Percentiles rank a stretch among this genome's conserved stretches.
These are phyloP conservation scores for Melinopterus prodromus DNA, from an alignment of 2,888 invertebrate genomes.

Conservation along the genomic window DNA sequence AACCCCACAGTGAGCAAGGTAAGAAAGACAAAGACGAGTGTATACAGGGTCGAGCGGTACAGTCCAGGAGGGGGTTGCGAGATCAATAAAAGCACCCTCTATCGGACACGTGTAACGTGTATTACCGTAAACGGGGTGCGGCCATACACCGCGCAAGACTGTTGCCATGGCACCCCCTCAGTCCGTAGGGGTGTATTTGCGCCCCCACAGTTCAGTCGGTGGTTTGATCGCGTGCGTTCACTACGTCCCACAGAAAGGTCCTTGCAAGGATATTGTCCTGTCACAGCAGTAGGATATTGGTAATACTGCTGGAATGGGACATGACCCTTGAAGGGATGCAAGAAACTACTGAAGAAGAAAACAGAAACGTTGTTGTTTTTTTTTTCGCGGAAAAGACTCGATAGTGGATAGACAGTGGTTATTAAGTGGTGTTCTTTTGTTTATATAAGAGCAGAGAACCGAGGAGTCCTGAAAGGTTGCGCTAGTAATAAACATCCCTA, in stretches of 20 bases:
- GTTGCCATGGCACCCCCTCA: slow-evolving; percentile 60
- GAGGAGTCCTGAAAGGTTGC: neutral
- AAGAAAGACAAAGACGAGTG: neutral
- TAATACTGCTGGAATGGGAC: slow-evolving; percentile 94
- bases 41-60: neutral
- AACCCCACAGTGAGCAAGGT: slow-evolving; percentile 19
- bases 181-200: slow-evolving; percentile 53
- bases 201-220: slow-evolving; percentile 56
- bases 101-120: slow-evolving; percentile 56
- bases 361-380: neutral
- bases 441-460: neutral
- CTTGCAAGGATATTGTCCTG: slow-evolving; percentile 89
- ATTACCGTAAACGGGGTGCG: slow-evolving; percentile 61
- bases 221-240: slow-evolving; percentile 28
- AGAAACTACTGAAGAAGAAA: neutral
- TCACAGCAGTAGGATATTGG: slow-evolving; percentile 91
- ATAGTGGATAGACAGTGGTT: neutral
- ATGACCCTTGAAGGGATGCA: slow-evolving; percentile 70
- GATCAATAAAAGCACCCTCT: slow-evolving; percentile 51
- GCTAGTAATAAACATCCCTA: neutral
- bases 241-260: neutral
- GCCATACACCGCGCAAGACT: slow-evolving; percentile 55
- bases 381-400: neutral
- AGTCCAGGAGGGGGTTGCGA: neutral
- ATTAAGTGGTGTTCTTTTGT: neutral